Base-by-base conservation (phyloP, 2,888 invertebrate species). In the Ametastegia equiseti region DNA sequence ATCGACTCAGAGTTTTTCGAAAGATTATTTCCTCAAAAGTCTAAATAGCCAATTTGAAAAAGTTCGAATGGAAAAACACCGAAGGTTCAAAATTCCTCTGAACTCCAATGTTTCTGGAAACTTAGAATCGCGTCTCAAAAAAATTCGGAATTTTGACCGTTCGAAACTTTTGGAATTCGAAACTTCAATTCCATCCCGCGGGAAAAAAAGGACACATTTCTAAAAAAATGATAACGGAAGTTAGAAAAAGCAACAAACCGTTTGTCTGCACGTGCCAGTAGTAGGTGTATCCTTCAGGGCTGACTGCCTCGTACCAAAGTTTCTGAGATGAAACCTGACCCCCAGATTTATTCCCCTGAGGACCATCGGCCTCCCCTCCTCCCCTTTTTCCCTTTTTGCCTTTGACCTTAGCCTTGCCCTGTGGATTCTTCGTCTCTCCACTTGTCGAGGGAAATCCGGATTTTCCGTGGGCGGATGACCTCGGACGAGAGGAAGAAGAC, bases 211-310 rank as follows among this genome's bases (percentile, higher is more conserved):
- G 42, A 42, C 5, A 30, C 11, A 30, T 30, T 30, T 27, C 27
- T 15, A 71, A 47, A n/a, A 67, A 36, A 13, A 19, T 13, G 36
- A 39, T 39, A 23, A 39, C 9, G 33, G 11, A 65, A 39, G 19
- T 23, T 3, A 0, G 19, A 23, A n/a, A 11, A 11, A 9, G 36
- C 7, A 9, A 80, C 86, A 83, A 92, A 96, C 97, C 96, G 92
- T 96, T 96, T 47, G 97, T 97, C 84, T 95, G 94, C 1, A 94
- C 95, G 91, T 98, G 97, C 97, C 97, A 98, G 88, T 96, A 98
- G 90, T 98, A 98, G 0, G 95, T 94, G 86, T 95, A 93, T 0
- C 97, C 97, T 87, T 96, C 96, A 71, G 95, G 95, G 83, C 95
- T 94, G 85, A 94, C 94, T 0, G 95, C 95, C 91, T 98, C 97